phyloP scores from a whole-genome alignment of 1,140 invertebrate species.

The Drosophila ohnishii region DNA sequence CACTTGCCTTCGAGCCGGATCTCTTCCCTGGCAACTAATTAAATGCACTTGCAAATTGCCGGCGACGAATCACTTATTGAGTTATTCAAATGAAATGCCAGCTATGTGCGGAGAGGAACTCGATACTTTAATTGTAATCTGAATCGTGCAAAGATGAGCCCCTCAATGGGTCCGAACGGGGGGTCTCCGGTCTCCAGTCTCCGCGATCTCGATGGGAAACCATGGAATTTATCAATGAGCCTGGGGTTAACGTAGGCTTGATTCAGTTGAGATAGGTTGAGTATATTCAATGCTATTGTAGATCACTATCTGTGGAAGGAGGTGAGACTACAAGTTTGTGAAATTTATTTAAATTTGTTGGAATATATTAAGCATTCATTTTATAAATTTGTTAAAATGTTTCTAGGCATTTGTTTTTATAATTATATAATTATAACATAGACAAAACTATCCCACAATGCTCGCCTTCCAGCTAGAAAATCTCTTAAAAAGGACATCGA shows the following conservation, averaged over 20 bases:
- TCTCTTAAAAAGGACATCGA: constrained; percentile 20
- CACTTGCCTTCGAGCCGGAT: constrained; percentile 60
- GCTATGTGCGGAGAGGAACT: constrained; percentile 66
- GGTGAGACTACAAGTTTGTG: neutral
- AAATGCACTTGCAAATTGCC: constrained; percentile 62
- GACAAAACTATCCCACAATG: neutral
- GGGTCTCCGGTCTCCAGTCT: neutral
- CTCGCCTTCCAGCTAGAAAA: neutral
- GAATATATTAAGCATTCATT: neutral
- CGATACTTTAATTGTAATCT: constrained; percentile 64
- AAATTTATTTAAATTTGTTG: neutral
- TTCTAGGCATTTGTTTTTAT: neutral
- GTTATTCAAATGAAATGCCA: constrained; percentile 78
- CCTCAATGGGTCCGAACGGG: constrained; percentile 4
- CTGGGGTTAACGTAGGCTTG: constrained; percentile 8
- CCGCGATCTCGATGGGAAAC: constrained; percentile 18
- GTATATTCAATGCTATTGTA: constrained; percentile 7
- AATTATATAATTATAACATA: neutral
- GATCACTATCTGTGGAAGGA: neutral
- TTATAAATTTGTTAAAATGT: neutral
- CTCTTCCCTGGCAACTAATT: constrained; percentile 58
- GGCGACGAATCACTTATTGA: constrained; percentile 67
- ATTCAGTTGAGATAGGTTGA: constrained; percentile 39
- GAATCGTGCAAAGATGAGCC: constrained; percentile 48
- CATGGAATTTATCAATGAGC: constrained; percentile 38